phyloP scores from a whole-genome alignment of 2,888 invertebrate species.

The Ellobium chinense region DNA sequence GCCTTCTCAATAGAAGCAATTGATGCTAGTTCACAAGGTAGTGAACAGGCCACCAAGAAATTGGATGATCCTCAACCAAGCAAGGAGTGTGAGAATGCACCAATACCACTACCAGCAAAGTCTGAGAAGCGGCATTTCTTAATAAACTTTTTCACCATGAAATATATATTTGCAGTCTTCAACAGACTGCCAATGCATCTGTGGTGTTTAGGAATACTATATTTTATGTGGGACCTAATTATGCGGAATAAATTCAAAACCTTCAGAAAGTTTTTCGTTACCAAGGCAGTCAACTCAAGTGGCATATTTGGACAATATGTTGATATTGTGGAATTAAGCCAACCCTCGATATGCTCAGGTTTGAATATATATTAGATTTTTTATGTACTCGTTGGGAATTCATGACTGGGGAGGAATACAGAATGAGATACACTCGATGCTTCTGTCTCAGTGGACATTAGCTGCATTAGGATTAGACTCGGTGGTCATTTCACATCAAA shows the following conservation, averaged over 20 bases:
- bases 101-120: neutral
- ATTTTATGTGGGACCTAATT: constrained; percentile 60
- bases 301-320: constrained; percentile 65
- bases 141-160: constrained; percentile 65
- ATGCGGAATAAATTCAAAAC: constrained; percentile 57
- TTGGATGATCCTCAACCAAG: neutral
- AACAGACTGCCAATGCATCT: constrained; percentile 66
- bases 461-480: too few species aligned
- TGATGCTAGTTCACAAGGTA: neutral
- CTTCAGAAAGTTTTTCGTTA: constrained; percentile 59
- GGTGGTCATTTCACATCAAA: too few species aligned
- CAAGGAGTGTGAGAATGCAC: neutral
- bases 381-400: neutral
- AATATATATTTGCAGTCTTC: constrained; percentile 62
- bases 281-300: constrained; percentile 55
- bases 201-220: constrained; percentile 60
- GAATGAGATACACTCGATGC: too few species aligned
- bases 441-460: too few species aligned
- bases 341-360: constrained; percentile 67
- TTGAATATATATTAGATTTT: neutral
- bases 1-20: neutral
- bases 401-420: too few species aligned
- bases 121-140: constrained; percentile 41
- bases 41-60: neutral
- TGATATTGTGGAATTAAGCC: constrained; percentile 64